Percentiles rank a stretch among this genome's conserved stretches.
phyloP scores from a whole-genome alignment of 2,113 vertebrate species.

The Catharus minimus region DNA sequence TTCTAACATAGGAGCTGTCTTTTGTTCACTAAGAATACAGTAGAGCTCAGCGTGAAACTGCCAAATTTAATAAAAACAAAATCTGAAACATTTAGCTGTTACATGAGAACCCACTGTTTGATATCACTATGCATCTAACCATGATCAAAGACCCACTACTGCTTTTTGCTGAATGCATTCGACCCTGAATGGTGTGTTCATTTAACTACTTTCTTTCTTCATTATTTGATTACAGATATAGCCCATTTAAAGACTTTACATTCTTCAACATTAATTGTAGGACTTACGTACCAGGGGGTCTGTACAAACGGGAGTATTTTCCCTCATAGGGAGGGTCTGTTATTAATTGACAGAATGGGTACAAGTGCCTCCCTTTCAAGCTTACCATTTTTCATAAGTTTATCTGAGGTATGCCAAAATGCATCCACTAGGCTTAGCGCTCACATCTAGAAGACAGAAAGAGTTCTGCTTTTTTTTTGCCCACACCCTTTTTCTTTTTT shows the following conservation, averaged over 20 bases:
- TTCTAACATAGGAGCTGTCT: constrained; percentile 74
- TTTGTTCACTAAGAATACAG: constrained; percentile 76
- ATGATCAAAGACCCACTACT: constrained; percentile 81
- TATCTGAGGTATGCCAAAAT: constrained; percentile 32
- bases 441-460: background rate
- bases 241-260: constrained; percentile 66
- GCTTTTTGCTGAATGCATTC: constrained; percentile 72
- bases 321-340: constrained; percentile 39
- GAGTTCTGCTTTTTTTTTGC: background rate
- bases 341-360: constrained; percentile 34
- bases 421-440: constrained; percentile 1
- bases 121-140: constrained; percentile 78
- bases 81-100: constrained; percentile 80
- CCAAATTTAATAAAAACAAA: constrained; percentile 83
- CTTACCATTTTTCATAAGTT: constrained; percentile 9
- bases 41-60: constrained; percentile 82
- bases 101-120: constrained; percentile 79
- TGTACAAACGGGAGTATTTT: constrained; percentile 53
- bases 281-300: constrained; percentile 64
- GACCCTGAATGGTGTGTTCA: constrained; percentile 74
- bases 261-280: constrained; percentile 72
- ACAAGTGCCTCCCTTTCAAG: background rate
- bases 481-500: background rate
- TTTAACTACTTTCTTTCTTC: constrained; percentile 72
- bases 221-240: constrained; percentile 79